Percentiles rank a stretch among this genome's conserved stretches.
phyloP scores from a whole-genome alignment of 2,888 invertebrate species.

The Calameuta idolon region DNA sequence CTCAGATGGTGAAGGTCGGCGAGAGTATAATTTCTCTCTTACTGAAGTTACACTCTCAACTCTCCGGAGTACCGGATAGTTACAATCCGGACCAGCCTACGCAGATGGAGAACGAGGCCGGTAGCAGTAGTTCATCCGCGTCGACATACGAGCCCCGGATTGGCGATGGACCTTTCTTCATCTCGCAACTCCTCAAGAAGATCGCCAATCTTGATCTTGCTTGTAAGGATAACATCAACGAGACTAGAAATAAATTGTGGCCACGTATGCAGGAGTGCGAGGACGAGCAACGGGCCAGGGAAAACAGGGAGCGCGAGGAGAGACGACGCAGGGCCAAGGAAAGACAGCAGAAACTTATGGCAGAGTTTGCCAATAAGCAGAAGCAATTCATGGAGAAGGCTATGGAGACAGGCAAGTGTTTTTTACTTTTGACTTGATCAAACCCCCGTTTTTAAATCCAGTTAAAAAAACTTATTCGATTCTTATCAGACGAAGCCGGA shows the following conservation, averaged over 20 bases:
- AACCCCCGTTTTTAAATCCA: neutral
- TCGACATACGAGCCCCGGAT: constrained; percentile 66
- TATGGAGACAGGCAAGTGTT: constrained; percentile 71
- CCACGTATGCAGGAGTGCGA: constrained; percentile 84
- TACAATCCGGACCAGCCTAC: constrained; percentile 69
- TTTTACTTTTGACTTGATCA: neutral
- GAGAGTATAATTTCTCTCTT: constrained; percentile 92
- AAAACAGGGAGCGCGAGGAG: constrained; percentile 83
- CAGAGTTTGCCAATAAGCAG: constrained; percentile 91
- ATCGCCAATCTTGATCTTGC: constrained; percentile 78
- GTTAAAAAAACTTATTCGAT: neutral
- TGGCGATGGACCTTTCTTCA: constrained; percentile 91
- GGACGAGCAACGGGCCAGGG: constrained; percentile 78
- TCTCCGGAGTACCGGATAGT: constrained; percentile 86
- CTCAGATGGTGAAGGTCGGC: constrained; percentile 74
- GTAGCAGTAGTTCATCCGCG: constrained; percentile 35
- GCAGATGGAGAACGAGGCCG: constrained; percentile 63
- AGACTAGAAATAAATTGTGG: constrained; percentile 81
- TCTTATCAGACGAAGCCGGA: constrained; percentile 62
- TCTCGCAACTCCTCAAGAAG: constrained; percentile 83
- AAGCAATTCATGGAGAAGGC: constrained; percentile 90
- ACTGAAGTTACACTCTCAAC: constrained; percentile 89
- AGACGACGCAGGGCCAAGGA: constrained; percentile 87
- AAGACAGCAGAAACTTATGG: constrained; percentile 92
- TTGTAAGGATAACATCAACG: constrained; percentile 78